phyloP scores from a whole-genome alignment of 2,888 invertebrate species.

The Kuschelorhynchus macadamiae region DNA sequence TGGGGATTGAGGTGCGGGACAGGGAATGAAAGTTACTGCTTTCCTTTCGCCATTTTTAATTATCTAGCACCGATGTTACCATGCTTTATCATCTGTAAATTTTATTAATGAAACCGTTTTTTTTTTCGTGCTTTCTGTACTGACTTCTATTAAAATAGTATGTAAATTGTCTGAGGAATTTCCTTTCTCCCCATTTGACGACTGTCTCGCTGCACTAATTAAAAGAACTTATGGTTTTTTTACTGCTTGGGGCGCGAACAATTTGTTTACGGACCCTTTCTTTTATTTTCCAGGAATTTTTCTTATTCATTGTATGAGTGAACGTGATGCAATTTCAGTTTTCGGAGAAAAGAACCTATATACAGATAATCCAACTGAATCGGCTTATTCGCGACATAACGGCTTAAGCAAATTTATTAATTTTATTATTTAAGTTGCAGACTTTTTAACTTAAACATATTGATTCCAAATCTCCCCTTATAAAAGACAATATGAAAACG shows the following conservation, averaged over 20 bases:
- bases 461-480: too few relatives aligned
- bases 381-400: too few relatives aligned
- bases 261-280: slow-evolving; percentile 48
- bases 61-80: slow-evolving; percentile 63
- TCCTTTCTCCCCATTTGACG: slow-evolving; percentile 52
- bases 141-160: slow-evolving; percentile 60
- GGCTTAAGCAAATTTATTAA: too few relatives aligned
- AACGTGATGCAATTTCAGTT: background rate
- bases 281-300: slow-evolving; percentile 33
- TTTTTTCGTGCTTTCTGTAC: slow-evolving; percentile 51
- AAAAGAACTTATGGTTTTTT: slow-evolving; percentile 67
- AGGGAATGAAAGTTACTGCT: slow-evolving; percentile 58
- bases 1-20: slow-evolving; percentile 26
- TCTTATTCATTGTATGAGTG: slow-evolving; percentile 9
- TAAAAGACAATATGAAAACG: too few relatives aligned
- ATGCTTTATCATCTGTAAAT: slow-evolving; percentile 68
- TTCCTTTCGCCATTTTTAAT: slow-evolving; percentile 66
- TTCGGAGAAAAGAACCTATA: too few relatives aligned
- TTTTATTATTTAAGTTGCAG: too few relatives aligned
- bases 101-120: slow-evolving; percentile 66
- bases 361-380: too few relatives aligned
- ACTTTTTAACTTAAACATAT: too few relatives aligned
- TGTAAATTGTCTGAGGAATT: slow-evolving; percentile 58
- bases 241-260: slow-evolving; percentile 54
- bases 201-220: slow-evolving; percentile 64